phyloP scores from a whole-genome alignment of 2,888 invertebrate species.

The Tenodera sinensis region DNA sequence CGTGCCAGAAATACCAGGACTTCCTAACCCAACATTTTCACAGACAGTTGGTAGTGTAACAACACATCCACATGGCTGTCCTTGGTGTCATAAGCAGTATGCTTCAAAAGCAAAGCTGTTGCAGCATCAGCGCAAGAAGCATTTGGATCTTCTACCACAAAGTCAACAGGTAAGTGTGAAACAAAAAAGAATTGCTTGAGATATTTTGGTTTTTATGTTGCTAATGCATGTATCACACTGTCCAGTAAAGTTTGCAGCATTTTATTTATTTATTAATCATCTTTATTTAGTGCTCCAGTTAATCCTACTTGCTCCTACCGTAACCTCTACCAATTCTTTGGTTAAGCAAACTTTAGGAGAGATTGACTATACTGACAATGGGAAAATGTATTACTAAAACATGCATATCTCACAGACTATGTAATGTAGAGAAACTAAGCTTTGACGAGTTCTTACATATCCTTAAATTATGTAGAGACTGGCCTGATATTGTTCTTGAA shows the following conservation, averaged over 20 bases:
- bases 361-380: no score
- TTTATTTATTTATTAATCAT: background rate
- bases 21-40: constrained; percentile 61
- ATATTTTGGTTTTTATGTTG: background rate
- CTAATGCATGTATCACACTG: background rate
- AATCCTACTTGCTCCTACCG: no score
- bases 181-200: background rate
- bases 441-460: no score
- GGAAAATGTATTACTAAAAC: no score
- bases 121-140: constrained; percentile 63
- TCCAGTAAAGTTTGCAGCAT: background rate
- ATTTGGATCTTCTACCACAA: constrained; percentile 38
- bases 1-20: constrained; percentile 44
- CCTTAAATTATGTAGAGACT: no score
- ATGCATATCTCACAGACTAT: no score
- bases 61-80: constrained; percentile 66
- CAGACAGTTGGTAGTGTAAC: constrained; percentile 70
- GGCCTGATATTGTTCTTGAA: no score
- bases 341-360: no score
- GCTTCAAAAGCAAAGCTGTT: constrained; percentile 65
- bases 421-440: no score
- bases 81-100: constrained; percentile 84
- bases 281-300: no score
- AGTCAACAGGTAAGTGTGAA: constrained; percentile 23
- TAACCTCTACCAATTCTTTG: no score